Evolutionary conservation across 2,113 vertebrate genomes (phyloP), one percentile per base, ranked within the genome.

Genomic region (Camelus dromedarius): DNA sequence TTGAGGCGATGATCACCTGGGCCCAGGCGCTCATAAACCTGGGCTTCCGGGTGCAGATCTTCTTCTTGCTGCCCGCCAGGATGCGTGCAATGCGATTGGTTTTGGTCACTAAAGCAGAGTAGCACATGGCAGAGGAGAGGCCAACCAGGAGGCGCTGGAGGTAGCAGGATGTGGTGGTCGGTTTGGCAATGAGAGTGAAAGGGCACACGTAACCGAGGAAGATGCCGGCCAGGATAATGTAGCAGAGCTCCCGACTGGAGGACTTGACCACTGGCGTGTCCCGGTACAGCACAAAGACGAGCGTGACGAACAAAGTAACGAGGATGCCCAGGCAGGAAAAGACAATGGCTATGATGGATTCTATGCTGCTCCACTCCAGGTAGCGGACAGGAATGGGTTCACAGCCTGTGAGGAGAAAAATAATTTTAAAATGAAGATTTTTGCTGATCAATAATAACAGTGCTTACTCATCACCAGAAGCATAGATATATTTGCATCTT

Each of bases 21-120:
- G 99, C 99, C 99, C 99, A 99, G 22, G 99, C 99, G 0, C 99
- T 99, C 99, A 99, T 99, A 98, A 99, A 99, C 32, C 99, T 99
- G 0, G 99, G 99, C 94, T 99, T 99, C 79, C 99, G 98, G 19
- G 99, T 99, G n/a, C 99, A 99, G 98, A 99, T 99, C 98, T 99
- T 99, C 98, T 99, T 99, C 98, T 99, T 99, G 98, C 99, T 99
- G 96, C 99, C 99, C 0, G 99, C 99, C 96, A 99, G 98, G 97
- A 99, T 99, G 96, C 99, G 99, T 3, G 99, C 99, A 2, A 99
- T 99, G 95, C 99, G 99, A 96, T 99, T 99, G 70, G 99, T 99
- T 98, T 99, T 99, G 97, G 99, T 99, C 88, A 99, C 99, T 32
- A 99, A 98, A 16, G 99, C 99, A 0, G 99, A 99, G 96, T 99